Evolutionary conservation across 2,888 invertebrate species (phyloP).

Genomic region (Lasioglossum malachurum): DNA sequence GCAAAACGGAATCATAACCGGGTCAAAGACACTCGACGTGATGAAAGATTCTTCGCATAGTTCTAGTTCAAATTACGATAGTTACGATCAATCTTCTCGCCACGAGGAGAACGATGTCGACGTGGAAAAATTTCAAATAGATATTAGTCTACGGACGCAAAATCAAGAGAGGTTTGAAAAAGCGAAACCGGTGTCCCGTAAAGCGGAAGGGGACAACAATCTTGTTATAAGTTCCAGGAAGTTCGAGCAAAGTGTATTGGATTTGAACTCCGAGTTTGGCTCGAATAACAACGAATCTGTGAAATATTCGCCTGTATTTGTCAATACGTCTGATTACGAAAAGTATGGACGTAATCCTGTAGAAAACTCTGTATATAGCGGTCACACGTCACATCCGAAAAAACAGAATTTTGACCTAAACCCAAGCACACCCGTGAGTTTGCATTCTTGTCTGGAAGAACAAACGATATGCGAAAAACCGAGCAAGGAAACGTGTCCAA

Average conservation of each 20-base stretch:
- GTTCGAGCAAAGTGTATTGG: constrained; percentile 51
- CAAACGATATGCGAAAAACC: constrained; percentile 65
- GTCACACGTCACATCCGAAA: constrained; percentile 9
- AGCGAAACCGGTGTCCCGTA: constrained; percentile 25
- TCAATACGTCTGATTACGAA: constrained; percentile 42
- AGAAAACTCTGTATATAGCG: constrained; percentile 34
- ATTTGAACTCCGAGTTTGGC: constrained; percentile 48
- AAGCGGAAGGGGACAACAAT: constrained; percentile 32
- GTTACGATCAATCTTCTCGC: constrained; percentile 24
- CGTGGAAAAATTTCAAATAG: constrained; percentile 33
- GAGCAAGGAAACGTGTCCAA: constrained; percentile 66
- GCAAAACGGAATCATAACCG: constrained; percentile 79
- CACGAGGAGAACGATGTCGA: constrained; percentile 37
- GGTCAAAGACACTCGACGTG: constrained; percentile 83
- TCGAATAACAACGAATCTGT: constrained; percentile 31
- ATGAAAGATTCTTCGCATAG: constrained; percentile 73
- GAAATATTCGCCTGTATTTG: constrained; percentile 52
- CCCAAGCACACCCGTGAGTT: constrained; percentile 1
- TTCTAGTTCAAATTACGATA: constrained; percentile 32
- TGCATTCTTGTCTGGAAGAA: constrained; percentile 55
- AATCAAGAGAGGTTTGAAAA: constrained; percentile 41
- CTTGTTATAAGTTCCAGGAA: constrained; percentile 29
- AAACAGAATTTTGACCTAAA: constrained; percentile 28
- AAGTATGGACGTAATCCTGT: constrained; percentile 50
- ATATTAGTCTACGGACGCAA: constrained; percentile 18